Conservation (phyloP, 2,888 invertebrate species). For the Campaea margaritaria region DNA sequence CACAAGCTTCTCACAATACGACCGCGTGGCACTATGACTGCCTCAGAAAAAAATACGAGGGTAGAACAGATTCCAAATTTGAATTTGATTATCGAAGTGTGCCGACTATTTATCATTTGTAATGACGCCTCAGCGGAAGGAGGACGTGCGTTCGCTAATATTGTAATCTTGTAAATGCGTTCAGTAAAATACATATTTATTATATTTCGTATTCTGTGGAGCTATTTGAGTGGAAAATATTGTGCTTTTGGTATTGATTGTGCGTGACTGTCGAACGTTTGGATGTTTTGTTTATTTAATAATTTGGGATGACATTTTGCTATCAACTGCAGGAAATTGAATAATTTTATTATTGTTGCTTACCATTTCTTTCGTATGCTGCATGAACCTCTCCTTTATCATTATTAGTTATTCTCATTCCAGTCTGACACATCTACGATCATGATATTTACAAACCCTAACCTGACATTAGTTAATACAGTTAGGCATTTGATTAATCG, state of each 20-base stretch:
- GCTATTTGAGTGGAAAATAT: slow-evolving; percentile 78
- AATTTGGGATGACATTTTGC: slow-evolving; percentile 37
- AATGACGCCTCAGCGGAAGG: slow-evolving; percentile 75
- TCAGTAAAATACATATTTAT: slow-evolving; percentile 78
- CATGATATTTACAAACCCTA: too few relatives aligned
- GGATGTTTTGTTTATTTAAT: slow-evolving; percentile 51
- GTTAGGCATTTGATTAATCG: too few relatives aligned
- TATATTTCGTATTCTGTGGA: slow-evolving; percentile 62
- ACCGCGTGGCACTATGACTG: slow-evolving; percentile 60
- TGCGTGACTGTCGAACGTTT: slow-evolving; percentile 59
- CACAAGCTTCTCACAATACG: slow-evolving; percentile 83
- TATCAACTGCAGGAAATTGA: slow-evolving; percentile 32
- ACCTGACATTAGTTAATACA: too few relatives aligned
- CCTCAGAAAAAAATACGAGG: slow-evolving; percentile 63
- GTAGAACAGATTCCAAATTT: slow-evolving; percentile 84
- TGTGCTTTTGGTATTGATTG: slow-evolving; percentile 71
- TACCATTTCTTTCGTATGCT: slow-evolving; percentile 29
- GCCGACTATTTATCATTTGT: slow-evolving; percentile 84
- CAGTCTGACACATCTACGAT: too few relatives aligned
- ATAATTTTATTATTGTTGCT: slow-evolving; percentile 40
- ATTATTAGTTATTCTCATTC: neutral
- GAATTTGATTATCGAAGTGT: slow-evolving; percentile 86
- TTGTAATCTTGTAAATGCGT: slow-evolving; percentile 83
- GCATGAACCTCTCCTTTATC: neutral
- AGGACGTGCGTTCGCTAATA: slow-evolving; percentile 79